A percentile compares a stretch with the other conserved stretches of the same genome.
These are phyloP conservation scores for Drosophila paulistorum DNA, from an alignment of 1,140 invertebrate genomes.

Conservation along the genomic window DNA sequence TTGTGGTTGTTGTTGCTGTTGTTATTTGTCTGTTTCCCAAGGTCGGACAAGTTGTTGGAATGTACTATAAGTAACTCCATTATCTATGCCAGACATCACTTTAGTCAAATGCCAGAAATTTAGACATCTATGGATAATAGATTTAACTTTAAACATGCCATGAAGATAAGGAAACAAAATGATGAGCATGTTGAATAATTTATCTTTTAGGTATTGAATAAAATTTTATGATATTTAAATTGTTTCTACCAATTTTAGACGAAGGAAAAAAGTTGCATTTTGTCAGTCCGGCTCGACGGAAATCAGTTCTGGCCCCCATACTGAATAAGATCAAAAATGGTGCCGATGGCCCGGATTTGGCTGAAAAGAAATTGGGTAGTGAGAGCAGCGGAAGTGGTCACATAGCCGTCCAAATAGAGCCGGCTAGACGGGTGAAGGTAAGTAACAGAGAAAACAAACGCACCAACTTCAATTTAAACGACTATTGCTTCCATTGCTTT, in stretches of 20 bases:
- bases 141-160: neutral
- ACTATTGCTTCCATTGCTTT: neutral
- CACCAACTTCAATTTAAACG: neutral
- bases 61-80: slow-evolving; percentile 22
- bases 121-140: neutral
- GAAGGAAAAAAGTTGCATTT: slow-evolving; percentile 83
- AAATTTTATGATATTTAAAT: slow-evolving; percentile 33
- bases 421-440: slow-evolving; percentile 80
- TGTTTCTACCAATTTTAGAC: slow-evolving; percentile 59
- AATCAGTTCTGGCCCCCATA: slow-evolving; percentile 78
- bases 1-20: slow-evolving; percentile 6
- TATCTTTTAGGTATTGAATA: too few relatives aligned
- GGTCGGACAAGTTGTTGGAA: slow-evolving; percentile 21
- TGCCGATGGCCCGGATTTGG: slow-evolving; percentile 50
- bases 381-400: slow-evolving; percentile 71
- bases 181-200: too few relatives aligned
- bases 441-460: neutral
- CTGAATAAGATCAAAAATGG: slow-evolving; percentile 80
- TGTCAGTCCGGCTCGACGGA: slow-evolving; percentile 75
- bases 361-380: slow-evolving; percentile 69
- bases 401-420: slow-evolving; percentile 78
- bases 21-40: slow-evolving; percentile 28
- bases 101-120: neutral
- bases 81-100: slow-evolving; percentile 34
- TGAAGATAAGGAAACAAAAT: slow-evolving; percentile 33